Evolutionary conservation across 1,140 invertebrate species (phyloP).

Genomic region (Micrasema longulum): DNA sequence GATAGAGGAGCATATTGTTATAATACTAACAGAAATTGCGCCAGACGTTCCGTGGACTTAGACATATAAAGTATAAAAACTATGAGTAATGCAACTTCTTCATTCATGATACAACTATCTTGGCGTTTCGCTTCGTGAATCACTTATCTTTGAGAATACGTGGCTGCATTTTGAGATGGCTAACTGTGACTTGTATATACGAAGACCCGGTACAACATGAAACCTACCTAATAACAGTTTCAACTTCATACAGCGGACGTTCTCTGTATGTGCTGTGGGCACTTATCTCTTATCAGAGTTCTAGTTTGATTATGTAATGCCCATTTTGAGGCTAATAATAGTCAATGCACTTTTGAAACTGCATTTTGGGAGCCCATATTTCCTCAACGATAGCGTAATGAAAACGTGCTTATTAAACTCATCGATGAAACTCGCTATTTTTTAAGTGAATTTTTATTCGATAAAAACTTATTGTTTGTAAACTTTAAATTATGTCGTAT

Average conservation of each 20-base stretch:
- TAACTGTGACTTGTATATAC: neutral
- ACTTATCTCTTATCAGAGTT: conserved; percentile 14
- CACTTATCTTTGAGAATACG: conserved; percentile 27
- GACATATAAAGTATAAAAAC: neutral
- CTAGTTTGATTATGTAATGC: neutral
- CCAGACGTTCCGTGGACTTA: neutral
- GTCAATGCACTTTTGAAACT: conserved; percentile 4
- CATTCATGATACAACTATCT: conserved; percentile 30
- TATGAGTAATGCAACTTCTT: neutral
- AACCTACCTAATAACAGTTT: conserved; percentile 8
- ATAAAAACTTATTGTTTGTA: too few relatives aligned
- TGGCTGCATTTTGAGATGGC: conserved; percentile 21
- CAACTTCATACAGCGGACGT: conserved; percentile 17
- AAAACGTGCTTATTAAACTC: too few relatives aligned
- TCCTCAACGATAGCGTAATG: neutral
- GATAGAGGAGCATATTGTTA: neutral
- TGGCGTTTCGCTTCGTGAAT: conserved; percentile 18
- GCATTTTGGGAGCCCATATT: neutral
- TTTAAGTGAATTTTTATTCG: too few relatives aligned
- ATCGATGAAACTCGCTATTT: too few relatives aligned
- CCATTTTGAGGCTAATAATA: conserved; percentile 23
- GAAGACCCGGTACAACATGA: too few relatives aligned
- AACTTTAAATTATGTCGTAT: too few relatives aligned
- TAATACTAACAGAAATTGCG: too few relatives aligned
- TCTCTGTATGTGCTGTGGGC: conserved; percentile 1